Evolutionary conservation across 1,140 invertebrate species (phyloP).

Genomic region (Aphidius ervi): DNA sequence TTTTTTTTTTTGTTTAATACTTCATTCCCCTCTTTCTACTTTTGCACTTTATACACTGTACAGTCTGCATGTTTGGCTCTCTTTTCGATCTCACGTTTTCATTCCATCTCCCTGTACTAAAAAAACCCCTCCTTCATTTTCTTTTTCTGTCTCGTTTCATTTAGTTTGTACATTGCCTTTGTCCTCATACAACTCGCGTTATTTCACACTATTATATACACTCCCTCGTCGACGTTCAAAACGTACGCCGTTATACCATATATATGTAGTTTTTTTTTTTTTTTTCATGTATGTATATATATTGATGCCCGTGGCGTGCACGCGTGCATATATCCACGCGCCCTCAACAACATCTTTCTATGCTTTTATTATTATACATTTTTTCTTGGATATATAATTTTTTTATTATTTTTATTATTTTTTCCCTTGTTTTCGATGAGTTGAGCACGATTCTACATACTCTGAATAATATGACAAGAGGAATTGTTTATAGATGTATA

Average conservation of each 20-base stretch:
- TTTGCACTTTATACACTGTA: slow-evolving; percentile 7
- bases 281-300: not conserved
- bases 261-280: slow-evolving; percentile 1
- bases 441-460: not conserved
- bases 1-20: not conserved
- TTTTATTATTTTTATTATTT: not conserved
- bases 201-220: slow-evolving; percentile 35
- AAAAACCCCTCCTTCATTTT: slow-evolving; percentile 9
- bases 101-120: no score
- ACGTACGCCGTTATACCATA: not conserved
- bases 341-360: not conserved
- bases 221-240: slow-evolving; percentile 31
- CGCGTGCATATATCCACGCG: slow-evolving; percentile 17
- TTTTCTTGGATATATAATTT: not conserved
- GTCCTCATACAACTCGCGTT: slow-evolving; percentile 47
- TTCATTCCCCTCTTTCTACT: slow-evolving; percentile 2
- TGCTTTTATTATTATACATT: slow-evolving; percentile 8
- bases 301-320: slow-evolving; percentile 10
- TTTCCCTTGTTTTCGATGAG: not conserved
- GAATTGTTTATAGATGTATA: not conserved
- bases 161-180: slow-evolving; percentile 36
- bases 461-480: not conserved
- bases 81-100: not conserved
- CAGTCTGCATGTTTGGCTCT: slow-evolving; percentile 15
- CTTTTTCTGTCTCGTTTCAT: slow-evolving; percentile 9